A percentile compares a stretch with the other conserved stretches of the same genome.
These are phyloP conservation scores for Villa cingulata DNA, from an alignment of 2,888 invertebrate genomes.

Conservation along the genomic window DNA sequence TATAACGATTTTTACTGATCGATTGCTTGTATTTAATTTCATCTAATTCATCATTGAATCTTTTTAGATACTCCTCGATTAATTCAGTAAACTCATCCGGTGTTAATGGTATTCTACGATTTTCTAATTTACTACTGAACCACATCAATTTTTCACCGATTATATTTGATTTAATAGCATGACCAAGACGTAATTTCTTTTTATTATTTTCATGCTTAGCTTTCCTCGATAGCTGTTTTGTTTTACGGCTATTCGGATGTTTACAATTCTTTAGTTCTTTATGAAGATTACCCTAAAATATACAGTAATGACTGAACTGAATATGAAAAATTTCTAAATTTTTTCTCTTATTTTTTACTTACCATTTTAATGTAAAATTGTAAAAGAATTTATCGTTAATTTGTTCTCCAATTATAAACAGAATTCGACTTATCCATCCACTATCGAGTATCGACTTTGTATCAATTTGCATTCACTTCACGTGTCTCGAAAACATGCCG, in stretches of 20 bases:
- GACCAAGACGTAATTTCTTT: conserved; percentile 37
- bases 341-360: too few relatives aligned
- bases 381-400: too few relatives aligned
- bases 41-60: conserved; percentile 64
- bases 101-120: conserved; percentile 39
- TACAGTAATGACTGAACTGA: too few relatives aligned
- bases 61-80: conserved; percentile 39
- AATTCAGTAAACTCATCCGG: conserved; percentile 46
- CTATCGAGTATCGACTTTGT: too few relatives aligned
- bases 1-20: conserved; percentile 49
- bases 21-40: conserved; percentile 68
- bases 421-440: too few relatives aligned
- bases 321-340: too few relatives aligned
- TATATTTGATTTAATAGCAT: conserved; percentile 57
- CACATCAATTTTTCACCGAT: conserved; percentile 64
- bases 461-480: too few relatives aligned
- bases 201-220: conserved; percentile 41
- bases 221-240: conserved; percentile 56
- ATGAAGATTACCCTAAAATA: conserved; percentile 36
- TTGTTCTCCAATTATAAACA: too few relatives aligned
- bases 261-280: conserved; percentile 46
- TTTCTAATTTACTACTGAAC: conserved; percentile 55
- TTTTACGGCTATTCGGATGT: conserved; percentile 79
- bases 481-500: too few relatives aligned
- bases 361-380: too few relatives aligned